Evolutionary conservation across 2,888 invertebrate species (phyloP).

Genomic region (Rosalia funebris): DNA sequence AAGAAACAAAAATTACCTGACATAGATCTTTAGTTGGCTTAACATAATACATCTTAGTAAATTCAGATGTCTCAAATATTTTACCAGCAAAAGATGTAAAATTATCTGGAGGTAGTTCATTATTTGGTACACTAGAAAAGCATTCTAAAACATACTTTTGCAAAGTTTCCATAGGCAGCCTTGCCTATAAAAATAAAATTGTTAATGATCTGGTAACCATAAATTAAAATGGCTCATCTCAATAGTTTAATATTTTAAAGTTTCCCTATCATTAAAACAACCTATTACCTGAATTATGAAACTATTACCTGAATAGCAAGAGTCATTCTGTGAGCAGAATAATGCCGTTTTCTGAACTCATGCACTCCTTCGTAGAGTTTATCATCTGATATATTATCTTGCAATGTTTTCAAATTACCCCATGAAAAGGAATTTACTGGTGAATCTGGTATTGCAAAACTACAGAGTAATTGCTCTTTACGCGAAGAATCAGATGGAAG

Average conservation of each 20-base stretch:
- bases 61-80: slow-evolving; percentile 71
- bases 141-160: slow-evolving; percentile 72
- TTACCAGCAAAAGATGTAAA: slow-evolving; percentile 67
- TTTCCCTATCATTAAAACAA: too few relatives aligned
- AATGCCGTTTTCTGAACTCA: slow-evolving; percentile 80
- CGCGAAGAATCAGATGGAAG: slow-evolving; percentile 78
- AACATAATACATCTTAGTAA: slow-evolving; percentile 77
- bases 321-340: slow-evolving; percentile 90
- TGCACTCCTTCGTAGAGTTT: slow-evolving; percentile 76
- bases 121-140: slow-evolving; percentile 78
- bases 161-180: slow-evolving; percentile 72
- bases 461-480: slow-evolving; percentile 79
- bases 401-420: slow-evolving; percentile 83
- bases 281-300: too few relatives aligned
- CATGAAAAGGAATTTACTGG: slow-evolving; percentile 85
- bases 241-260: too few relatives aligned
- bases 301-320: slow-evolving; percentile 82
- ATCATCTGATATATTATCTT: slow-evolving; percentile 74
- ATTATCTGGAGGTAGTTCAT: slow-evolving; percentile 72
- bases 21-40: slow-evolving; percentile 79
- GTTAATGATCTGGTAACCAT: too few relatives aligned
- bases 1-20: too few relatives aligned
- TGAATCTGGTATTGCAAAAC: slow-evolving; percentile 74
- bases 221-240: too few relatives aligned
- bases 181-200: slow-evolving; percentile 59